Evolutionary conservation across 2,888 invertebrate genomes (phyloP), one percentile per base, ranked within the genome.

Genomic region (Phyllotreta cruciferae): DNA sequence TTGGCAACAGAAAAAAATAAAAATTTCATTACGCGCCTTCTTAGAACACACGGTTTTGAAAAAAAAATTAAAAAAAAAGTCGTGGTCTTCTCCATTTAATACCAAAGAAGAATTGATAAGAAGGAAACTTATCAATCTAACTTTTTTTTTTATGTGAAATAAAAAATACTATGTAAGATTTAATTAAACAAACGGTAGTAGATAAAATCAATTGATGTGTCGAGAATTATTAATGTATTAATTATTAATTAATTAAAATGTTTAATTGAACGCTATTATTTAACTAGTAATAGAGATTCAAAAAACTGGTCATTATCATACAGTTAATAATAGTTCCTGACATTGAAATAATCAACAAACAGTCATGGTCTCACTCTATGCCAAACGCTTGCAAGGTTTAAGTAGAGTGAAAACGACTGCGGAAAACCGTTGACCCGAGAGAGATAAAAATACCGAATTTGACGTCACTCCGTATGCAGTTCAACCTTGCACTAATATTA

Each of bases 401-500:
- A 66, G 47, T 64, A 49, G 66, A 75, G 60, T 63, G 70, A 72
- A 74, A 73, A 64, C 68, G 67, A 60, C 11, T 63, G 66, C 73
- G 74, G 73, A 75, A 75, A 72, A 74, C 73, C 74, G 71, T 58
- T 70, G 62, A 72, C 56, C 66, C 54, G 67, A 76, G 67, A 70
- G 68, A 71, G 75, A 75, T 50, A 67, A 66, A 66, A 69, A 65
- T 42, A 57, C 58, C 54, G 53, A 69, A 61, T 63, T 70, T 71
- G 70, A 73, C 75, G 74, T 75, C 73, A 73, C 62, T 63, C 60
- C 64, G 58, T 60, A 73, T 77, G 74, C 75, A 75, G 66, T 68
- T 69, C 73, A 75, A 75, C 78, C 78, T 78, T 78, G 79, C 79
- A 80, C 80, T 80, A 81, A 80, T 80, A 80, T 81, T 81, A 81